These are phyloP conservation scores for Papilio dardanus DNA, from an alignment of 1,140 invertebrate species.

Conservation along the genomic window DNA sequence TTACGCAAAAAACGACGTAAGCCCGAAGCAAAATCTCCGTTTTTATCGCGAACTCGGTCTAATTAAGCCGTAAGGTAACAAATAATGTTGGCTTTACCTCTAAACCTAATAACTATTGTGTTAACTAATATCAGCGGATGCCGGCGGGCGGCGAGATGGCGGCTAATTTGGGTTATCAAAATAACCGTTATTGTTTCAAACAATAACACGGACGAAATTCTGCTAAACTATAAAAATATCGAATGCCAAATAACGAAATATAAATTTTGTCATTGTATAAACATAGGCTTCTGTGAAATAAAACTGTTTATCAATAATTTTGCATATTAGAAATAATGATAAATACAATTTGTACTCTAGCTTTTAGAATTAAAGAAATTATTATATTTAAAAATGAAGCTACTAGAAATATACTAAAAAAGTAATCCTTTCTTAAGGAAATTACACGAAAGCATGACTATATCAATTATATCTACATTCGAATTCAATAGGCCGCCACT, in stretches of 20 bases:
- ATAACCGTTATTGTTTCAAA: not conserved
- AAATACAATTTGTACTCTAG: not conserved
- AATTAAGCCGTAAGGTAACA: no score
- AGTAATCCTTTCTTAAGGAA: no score
- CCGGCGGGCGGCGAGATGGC: not conserved
- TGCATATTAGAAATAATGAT: not conserved
- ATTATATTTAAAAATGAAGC: no score
- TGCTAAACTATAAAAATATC: slow-evolving; percentile 20
- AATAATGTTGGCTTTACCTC: not conserved
- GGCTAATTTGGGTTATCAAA: slow-evolving; percentile 2
- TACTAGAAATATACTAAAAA: no score
- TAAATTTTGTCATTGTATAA: not conserved
- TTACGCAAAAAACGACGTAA: no score
- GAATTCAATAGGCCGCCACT: no score
- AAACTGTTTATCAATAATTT: not conserved
- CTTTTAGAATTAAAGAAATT: not conserved
- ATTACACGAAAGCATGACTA: no score
- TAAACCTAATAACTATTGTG: slow-evolving; percentile 1
- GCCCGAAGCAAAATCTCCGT: no score
- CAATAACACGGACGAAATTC: not conserved
- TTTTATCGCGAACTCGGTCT: no score
- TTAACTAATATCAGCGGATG: not conserved
- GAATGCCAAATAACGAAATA: not conserved
- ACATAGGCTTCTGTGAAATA: not conserved
- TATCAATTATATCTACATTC: no score